phyloP scores from a whole-genome alignment of 2,797 vertebrate genomes.

The Tachyglossus aculeatus region DNA sequence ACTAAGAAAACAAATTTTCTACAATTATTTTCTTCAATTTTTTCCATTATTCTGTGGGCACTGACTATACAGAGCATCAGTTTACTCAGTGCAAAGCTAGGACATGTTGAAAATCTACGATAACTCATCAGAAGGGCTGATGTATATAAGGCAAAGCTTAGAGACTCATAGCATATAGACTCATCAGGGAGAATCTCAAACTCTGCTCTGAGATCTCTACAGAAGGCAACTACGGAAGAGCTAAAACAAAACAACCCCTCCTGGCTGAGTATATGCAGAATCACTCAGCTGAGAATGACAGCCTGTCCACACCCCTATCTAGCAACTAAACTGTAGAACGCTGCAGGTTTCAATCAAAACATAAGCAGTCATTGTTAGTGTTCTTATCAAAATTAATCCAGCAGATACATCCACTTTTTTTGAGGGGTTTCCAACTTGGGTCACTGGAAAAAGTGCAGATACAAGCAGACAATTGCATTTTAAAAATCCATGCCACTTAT shows the following conservation, averaged over 20 bases:
- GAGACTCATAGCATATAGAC: constrained; percentile 11
- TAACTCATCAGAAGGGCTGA: too few species aligned
- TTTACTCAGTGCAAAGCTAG: constrained; percentile 14
- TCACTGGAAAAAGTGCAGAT: too few species aligned
- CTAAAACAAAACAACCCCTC: constrained; percentile 9
- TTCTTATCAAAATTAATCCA: too few species aligned
- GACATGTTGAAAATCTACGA: too few species aligned
- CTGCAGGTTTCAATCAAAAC: background rate
- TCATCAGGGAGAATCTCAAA: constrained; percentile 22
- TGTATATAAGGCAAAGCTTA: too few species aligned
- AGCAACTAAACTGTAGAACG: background rate
- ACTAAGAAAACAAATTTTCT: constrained; percentile 19
- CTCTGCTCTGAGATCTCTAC: constrained; percentile 3
- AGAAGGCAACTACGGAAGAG: constrained; percentile 7
- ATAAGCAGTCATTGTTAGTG: background rate
- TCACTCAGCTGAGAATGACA: background rate
- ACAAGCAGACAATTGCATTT: too few species aligned
- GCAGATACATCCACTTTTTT: too few species aligned
- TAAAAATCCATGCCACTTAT: too few species aligned
- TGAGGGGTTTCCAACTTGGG: too few species aligned
- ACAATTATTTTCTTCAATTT: background rate
- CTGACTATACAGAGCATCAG: background rate
- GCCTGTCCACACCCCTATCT: background rate
- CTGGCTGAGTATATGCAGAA: background rate
- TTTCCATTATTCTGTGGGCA: background rate